Evolutionary conservation across 2,113 vertebrate species (phyloP).

Genomic region (Burhinus oedicnemus): DNA sequence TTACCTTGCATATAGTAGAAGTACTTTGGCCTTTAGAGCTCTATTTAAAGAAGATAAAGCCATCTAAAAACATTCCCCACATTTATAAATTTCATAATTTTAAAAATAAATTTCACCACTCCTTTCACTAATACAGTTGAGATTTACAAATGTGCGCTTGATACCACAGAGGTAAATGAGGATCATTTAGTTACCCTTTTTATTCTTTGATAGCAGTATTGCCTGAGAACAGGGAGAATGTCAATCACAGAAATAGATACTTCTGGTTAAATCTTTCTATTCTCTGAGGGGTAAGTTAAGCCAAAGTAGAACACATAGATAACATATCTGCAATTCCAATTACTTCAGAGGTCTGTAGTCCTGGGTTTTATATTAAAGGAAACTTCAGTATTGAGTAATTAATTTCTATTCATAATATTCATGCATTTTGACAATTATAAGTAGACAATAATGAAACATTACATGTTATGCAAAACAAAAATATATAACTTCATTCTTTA

Average conservation of each 20-base stretch:
- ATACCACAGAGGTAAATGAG: not conserved
- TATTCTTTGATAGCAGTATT: not conserved
- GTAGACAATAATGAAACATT: not conserved
- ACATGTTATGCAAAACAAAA: not conserved
- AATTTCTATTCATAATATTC: not conserved
- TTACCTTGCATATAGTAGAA: not conserved
- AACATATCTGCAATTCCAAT: not conserved
- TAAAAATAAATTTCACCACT: not conserved
- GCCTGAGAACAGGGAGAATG: not conserved
- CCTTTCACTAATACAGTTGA: not conserved
- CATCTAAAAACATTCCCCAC: not conserved
- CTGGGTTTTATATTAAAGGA: not conserved
- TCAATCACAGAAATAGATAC: not conserved
- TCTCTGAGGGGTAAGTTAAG: not conserved
- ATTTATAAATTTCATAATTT: not conserved
- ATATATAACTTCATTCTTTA: constrained; percentile 40
- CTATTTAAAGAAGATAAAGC: not conserved
- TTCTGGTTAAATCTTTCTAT: not conserved
- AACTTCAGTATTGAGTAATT: not conserved
- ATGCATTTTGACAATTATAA: not conserved
- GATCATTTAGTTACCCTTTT: not conserved
- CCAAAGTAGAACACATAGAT: not conserved
- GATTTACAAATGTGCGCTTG: not conserved
- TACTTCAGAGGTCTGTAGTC: not conserved
- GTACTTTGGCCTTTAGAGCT: not conserved